These are phyloP conservation scores for Argynnis bischoffii DNA, from an alignment of 2,888 invertebrate genomes.

Conservation along the genomic window DNA sequence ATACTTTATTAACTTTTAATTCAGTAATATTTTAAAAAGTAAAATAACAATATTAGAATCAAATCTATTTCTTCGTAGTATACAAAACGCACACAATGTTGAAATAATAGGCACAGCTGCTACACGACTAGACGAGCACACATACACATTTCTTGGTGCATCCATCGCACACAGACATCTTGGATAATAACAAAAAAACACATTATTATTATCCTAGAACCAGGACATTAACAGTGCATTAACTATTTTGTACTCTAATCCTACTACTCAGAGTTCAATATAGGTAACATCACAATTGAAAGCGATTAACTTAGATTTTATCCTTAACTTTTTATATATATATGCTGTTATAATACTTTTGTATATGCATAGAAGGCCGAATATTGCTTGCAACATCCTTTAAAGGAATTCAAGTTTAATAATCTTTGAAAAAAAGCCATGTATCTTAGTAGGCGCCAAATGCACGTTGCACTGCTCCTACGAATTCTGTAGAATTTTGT, in stretches of 20 bases:
- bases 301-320: constrained; percentile 76
- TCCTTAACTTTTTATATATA: constrained; percentile 48
- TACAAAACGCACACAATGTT: constrained; percentile 64
- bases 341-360: constrained; percentile 47
- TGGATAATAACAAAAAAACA: constrained; percentile 67
- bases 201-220: constrained; percentile 77
- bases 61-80: constrained; percentile 46
- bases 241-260: constrained; percentile 49
- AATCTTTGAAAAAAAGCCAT: constrained; percentile 67
- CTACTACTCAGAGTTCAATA: constrained; percentile 36
- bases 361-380: constrained; percentile 42
- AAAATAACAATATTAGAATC: constrained; percentile 44
- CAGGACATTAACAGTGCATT: constrained; percentile 51
- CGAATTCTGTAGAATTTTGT: constrained; percentile 61
- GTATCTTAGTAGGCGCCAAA: constrained; percentile 77
- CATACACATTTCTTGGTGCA: constrained; percentile 48
- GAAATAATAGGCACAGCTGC: constrained; percentile 80
- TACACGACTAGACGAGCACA: constrained; percentile 65
- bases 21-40: not conserved
- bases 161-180: constrained; percentile 76
- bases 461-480: constrained; percentile 69
- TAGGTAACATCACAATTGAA: constrained; percentile 30
- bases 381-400: constrained; percentile 42
- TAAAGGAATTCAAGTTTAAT: constrained; percentile 71
- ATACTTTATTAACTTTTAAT: not conserved